Evolutionary conservation across 1,140 invertebrate species (phyloP), one percentile per base, ranked within the genome.

Genomic region (Sycophaga agraensis): DNA sequence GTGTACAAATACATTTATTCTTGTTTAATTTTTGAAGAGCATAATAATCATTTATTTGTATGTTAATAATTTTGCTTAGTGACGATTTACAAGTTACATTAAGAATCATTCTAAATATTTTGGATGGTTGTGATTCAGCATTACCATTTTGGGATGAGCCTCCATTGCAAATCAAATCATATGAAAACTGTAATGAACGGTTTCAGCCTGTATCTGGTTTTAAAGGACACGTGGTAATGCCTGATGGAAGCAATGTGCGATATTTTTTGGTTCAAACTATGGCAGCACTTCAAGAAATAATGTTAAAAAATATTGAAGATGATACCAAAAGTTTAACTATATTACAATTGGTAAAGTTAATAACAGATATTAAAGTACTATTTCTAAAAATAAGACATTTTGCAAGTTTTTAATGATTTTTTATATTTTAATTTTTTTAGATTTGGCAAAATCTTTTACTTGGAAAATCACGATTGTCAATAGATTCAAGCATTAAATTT

Each of bases 321-420:
- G 89, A 94, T 73, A 92, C 88, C 0, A 90, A 90, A 68, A 87
- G 88, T 60, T 81, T 92, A 22, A 82, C 40, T 12, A 46, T 67
- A 28, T 40, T 58, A 11, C 11, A 57, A 31, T 61, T 34, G n/a
- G 59, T 61, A 42, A 4, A 24, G 4, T 31, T 31, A 6, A 31
- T 31, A 6, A 6, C 11, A 31, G 11, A 31, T 31, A 6, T 31
- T 31, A 31, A 11, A 31, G n/a, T n/a, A n/a, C 11, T 31, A 31
- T 31, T 31, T 31, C 28, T 31, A 4, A 16, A 14, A 5, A 28
- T 28, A 12, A 22, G 11, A 22, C 35, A 37, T 12, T 35, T 0
- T 22, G 12, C 26, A 40, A 28, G 22, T 39, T 49, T 49, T n/a
- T n/a, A n/a, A n/a, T n/a, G n/a, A 51, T 26, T 48, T 42, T n/a